Percentiles rank a stretch among this genome's conserved stretches.
These are phyloP conservation scores for Harpagifer antarcticus DNA, from an alignment of 2,797 vertebrate species.

Conservation along the genomic window DNA sequence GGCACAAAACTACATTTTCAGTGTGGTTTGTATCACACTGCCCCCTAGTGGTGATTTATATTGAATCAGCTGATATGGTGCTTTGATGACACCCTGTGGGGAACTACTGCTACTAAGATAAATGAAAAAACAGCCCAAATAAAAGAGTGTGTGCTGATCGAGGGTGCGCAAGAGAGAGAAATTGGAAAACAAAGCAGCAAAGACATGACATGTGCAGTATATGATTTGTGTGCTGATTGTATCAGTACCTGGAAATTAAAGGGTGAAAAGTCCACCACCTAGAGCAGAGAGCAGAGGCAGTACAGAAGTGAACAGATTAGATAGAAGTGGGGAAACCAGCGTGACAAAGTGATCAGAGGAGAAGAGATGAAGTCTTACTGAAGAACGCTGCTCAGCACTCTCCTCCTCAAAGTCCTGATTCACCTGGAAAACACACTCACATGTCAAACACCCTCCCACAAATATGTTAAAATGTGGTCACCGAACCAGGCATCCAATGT, in stretches of 20 bases:
- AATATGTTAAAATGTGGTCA: not conserved
- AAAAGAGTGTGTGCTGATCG: not conserved
- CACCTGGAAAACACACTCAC: conserved; percentile 71
- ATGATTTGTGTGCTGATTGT: not conserved
- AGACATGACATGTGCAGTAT: conserved; percentile 14
- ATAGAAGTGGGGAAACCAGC: conserved; percentile 8
- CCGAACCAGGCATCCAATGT: not conserved
- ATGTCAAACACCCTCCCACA: conserved; percentile 22
- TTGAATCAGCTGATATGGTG: conserved; percentile 7
- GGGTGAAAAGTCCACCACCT: conserved; percentile 87
- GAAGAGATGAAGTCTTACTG: conserved; percentile 70
- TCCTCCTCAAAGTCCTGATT: conserved; percentile 87
- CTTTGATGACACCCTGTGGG: conserved; percentile 56
- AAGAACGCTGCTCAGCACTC: conserved; percentile 82
- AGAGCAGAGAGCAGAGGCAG: conserved; percentile 65
- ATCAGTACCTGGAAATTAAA: conserved; percentile 88
- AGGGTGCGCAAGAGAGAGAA: not conserved
- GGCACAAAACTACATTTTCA: not conserved
- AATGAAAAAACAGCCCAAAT: not conserved
- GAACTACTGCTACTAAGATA: conserved; percentile 30
- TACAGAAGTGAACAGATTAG: conserved; percentile 40
- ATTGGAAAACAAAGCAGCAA: conserved; percentile 3
- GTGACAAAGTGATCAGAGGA: conserved; percentile 20
- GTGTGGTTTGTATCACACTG: conserved; percentile 46
- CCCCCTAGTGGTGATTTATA: conserved; percentile 51